Evolutionary conservation across 2,797 vertebrate genomes (phyloP), one percentile per base, ranked within the genome.

Genomic region (Bufotes viridis): DNA sequence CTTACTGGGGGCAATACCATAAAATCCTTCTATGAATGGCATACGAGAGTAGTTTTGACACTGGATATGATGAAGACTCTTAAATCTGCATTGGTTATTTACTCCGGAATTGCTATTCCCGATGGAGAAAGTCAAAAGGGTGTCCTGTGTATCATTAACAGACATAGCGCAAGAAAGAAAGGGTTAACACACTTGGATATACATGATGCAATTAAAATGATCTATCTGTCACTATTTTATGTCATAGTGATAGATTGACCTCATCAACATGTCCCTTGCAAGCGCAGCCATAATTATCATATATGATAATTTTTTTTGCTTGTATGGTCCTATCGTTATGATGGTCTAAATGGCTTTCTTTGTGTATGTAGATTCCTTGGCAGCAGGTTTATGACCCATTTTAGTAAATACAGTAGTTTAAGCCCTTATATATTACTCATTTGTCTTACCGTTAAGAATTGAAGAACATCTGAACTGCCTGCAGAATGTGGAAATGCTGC

Each of bases 181-280:
- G 55, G 26, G 86, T 87, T 87, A 87, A 87, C 55, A 42, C 10
- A 49, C 70, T 29, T 75, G 65, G 22, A 58, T 78, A 78, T 53
- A 82, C 24, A 76, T 65, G 81, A 87, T 76, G 80, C 86, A 87
- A 87, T 76, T 87, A 82, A 74, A 79, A 63, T 85, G 67, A 74
- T 60, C 63, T 81, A 72, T 79, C 86, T 87, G 86, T 78, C 70
- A 75, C 80, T 57, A 34, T 76, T 75, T 53, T 82, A 87, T 82
- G 86, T 87, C 80, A 87, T 82, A 87, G 65, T 87, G 86, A 87
- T 87, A 87, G 70, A 87, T 87, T 87, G 86, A 87, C 86, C 86
- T 87, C 86, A 87, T 87, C 86, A 87, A 87, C 60, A 55, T 82
- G 80, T 76, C 63, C 58, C 60, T 57, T 57, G 69, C 80, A 78